Evolutionary conservation across 2,113 vertebrate genomes (phyloP).

Genomic region (Pangasianodon hypophthalmus): DNA sequence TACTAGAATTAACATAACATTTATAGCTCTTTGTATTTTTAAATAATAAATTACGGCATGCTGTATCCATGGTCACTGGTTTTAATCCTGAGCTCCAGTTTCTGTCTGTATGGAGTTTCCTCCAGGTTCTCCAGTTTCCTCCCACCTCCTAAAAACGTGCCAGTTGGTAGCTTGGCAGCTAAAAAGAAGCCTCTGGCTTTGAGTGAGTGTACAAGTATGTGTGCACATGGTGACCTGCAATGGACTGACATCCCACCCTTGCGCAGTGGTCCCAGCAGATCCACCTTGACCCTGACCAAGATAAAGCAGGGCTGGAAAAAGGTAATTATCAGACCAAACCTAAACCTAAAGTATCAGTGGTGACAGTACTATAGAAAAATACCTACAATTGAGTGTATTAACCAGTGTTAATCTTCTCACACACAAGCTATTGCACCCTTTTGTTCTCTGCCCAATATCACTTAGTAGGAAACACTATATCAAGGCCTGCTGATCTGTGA

Average conservation of each 20-base stretch:
- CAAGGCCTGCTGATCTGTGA: slow-evolving; percentile 2
- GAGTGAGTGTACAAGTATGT: not conserved
- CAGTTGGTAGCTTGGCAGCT: not conserved
- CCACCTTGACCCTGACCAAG: not conserved
- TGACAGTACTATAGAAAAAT: too few species aligned
- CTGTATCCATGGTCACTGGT: not conserved
- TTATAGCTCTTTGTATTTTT: not conserved
- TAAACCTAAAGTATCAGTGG: not conserved
- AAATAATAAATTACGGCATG: not conserved
- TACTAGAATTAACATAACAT: not conserved
- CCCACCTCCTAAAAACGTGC: not conserved
- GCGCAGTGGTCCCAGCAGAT: not conserved
- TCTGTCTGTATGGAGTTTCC: not conserved
- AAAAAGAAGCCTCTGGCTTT: not conserved
- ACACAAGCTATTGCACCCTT: not conserved
- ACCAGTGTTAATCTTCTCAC: not conserved
- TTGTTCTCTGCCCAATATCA: not conserved
- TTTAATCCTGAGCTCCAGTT: not conserved
- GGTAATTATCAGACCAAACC: not conserved
- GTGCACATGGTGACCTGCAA: not conserved
- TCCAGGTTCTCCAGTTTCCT: not conserved
- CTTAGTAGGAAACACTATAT: not conserved
- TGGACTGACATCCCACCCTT: not conserved
- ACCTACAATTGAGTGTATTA: not conserved
- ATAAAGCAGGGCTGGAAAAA: not conserved